phyloP scores from a whole-genome alignment of 1,140 invertebrate genomes.

The Diabrotica undecimpunctata region DNA sequence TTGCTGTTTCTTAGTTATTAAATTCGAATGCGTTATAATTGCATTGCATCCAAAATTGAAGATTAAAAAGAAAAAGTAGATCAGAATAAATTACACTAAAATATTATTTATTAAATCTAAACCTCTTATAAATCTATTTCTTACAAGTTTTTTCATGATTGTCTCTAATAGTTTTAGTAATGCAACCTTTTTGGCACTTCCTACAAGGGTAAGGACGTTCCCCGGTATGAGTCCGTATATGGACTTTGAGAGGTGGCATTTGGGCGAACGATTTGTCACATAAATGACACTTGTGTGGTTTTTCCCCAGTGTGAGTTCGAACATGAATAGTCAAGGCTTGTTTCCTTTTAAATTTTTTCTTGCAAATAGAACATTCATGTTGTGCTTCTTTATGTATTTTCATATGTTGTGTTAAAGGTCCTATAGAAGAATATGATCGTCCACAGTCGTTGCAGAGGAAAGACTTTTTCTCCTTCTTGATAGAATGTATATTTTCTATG shows the following conservation, averaged over 20 bases:
- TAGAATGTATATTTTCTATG: not conserved
- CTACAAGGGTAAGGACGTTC: constrained; percentile 69
- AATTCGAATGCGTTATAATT: too few relatives aligned
- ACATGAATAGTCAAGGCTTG: constrained; percentile 51
- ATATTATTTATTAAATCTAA: too few relatives aligned
- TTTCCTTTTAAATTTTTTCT: constrained; percentile 26
- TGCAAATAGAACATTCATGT: constrained; percentile 35
- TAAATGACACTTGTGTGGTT: constrained; percentile 36
- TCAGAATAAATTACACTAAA: too few relatives aligned
- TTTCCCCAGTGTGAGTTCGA: constrained; percentile 65
- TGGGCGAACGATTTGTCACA: constrained; percentile 32
- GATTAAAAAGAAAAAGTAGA: too few relatives aligned
- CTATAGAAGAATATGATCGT: not conserved
- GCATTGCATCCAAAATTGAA: too few relatives aligned
- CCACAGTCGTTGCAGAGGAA: not conserved
- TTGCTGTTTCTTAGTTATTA: too few relatives aligned
- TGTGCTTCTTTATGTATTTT: constrained; percentile 9
- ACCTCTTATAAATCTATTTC: too few relatives aligned
- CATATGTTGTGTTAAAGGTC: not conserved
- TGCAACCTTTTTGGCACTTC: constrained; percentile 61
- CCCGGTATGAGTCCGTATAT: constrained; percentile 72
- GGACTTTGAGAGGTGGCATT: constrained; percentile 53
- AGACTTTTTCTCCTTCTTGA: not conserved
- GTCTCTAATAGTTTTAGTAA: not conserved
- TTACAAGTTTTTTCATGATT: not conserved